These are phyloP conservation scores for Abrostola tripartita DNA, from an alignment of 2,888 invertebrate species.

Conservation along the genomic window DNA sequence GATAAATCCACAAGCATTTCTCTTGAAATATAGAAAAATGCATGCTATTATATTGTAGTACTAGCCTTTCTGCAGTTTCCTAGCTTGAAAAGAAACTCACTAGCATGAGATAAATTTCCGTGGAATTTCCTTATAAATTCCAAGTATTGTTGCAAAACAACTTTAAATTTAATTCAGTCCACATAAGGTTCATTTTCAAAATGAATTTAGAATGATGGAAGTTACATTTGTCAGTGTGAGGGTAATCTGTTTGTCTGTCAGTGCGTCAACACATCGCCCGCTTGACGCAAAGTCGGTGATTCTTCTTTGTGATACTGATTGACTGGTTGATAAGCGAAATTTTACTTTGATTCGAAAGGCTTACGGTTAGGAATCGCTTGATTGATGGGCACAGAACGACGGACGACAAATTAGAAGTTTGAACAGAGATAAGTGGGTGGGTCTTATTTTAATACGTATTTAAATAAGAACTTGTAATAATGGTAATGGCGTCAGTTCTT, in stretches of 20 bases:
- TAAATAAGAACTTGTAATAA: slow-evolving; percentile 53
- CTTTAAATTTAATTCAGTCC: slow-evolving; percentile 49
- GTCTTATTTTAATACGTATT: slow-evolving; percentile 54
- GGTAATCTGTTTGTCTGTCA: slow-evolving; percentile 81
- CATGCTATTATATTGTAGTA: slow-evolving; percentile 32
- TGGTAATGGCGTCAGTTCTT: slow-evolving; percentile 37
- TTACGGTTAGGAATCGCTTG: slow-evolving; percentile 71
- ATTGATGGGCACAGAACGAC: slow-evolving; percentile 67
- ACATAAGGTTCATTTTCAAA: slow-evolving; percentile 58
- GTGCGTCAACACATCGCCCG: slow-evolving; percentile 75
- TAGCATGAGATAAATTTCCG: slow-evolving; percentile 43
- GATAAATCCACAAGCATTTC: slow-evolving; percentile 35
- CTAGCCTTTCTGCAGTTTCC: slow-evolving; percentile 38
- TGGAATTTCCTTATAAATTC: slow-evolving; percentile 36
- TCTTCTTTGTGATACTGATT: slow-evolving; percentile 80
- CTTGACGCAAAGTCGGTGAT: slow-evolving; percentile 73
- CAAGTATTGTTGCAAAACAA: slow-evolving; percentile 25
- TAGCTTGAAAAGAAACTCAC: slow-evolving; percentile 45
- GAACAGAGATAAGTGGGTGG: slow-evolving; percentile 59
- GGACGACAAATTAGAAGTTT: slow-evolving; percentile 64
- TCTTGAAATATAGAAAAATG: slow-evolving; percentile 44
- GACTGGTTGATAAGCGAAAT: slow-evolving; percentile 80
- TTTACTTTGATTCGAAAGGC: slow-evolving; percentile 70
- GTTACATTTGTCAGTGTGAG: slow-evolving; percentile 76
- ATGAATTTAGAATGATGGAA: slow-evolving; percentile 51